Base-by-base conservation (phyloP, 2,888 invertebrate species). In the Heteromurus nitidus region DNA sequence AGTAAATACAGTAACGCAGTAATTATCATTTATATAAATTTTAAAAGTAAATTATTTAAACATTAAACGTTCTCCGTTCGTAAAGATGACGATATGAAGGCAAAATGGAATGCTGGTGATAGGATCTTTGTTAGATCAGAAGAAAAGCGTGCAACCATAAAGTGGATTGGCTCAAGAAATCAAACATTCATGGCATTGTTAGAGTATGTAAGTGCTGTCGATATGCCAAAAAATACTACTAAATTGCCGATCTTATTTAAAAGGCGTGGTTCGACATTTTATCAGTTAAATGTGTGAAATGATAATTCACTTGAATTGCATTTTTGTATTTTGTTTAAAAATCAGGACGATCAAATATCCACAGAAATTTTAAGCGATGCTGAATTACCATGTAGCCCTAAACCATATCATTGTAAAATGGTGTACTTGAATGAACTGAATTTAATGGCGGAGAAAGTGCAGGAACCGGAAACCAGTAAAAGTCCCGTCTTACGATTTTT, bases 41-140 rank as follows among this genome's bases (percentile, higher is more conserved):
- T 36, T 5, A 5, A 36, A n/a, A n/a, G n/a, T n/a, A n/a, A n/a
- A n/a, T n/a, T n/a, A n/a, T n/a, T n/a, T n/a, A n/a, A n/a, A 50
- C 7, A 50, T 50, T 55, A 24, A 24, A 3, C n/a, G n/a, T n/a
- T n/a, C n/a, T n/a, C n/a, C n/a, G n/a, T n/a, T n/a, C n/a, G n/a
- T n/a, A n/a, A n/a, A 67, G 67, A 62, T 44, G n/a, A n/a, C 18
- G 62, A 62, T 7, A 44, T 50, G 31, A 67, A 72, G 42, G 55
- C 74, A 7, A 74, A 31, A 53, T 80, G 80, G 80, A 28, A 26
- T 20, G 80, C 80, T 18, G 80, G 80, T 18, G 69, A 80, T 20
- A 13, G 74, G 30, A 36, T 80, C 42, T 80, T 65, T 18, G 26
- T 80, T 20, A 60, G 28, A 1, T n/a, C 36, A 3, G 80, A 80